A percentile compares a stretch with the other conserved stretches of the same genome.
Conservation (phyloP, 2,113 vertebrate genomes). For the Cyphomyrus plagiostoma region DNA sequence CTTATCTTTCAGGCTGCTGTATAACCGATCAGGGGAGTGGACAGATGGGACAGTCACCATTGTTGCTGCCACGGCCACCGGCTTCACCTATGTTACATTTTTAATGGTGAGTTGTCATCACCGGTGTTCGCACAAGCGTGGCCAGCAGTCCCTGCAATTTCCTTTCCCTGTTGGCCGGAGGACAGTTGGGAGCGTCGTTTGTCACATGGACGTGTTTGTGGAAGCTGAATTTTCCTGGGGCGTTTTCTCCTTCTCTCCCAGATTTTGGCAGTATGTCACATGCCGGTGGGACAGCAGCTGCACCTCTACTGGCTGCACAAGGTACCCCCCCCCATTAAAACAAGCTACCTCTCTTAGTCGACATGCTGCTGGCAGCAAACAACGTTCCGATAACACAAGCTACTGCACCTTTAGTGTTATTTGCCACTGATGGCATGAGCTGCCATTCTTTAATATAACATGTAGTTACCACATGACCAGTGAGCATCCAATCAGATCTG, state of each 20-base stretch:
- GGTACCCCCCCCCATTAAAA: slow-evolving; percentile 53
- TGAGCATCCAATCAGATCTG: neutral
- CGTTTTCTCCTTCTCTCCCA: slow-evolving; percentile 39
- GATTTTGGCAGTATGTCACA: slow-evolving; percentile 88
- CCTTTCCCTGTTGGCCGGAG: neutral
- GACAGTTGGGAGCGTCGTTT: too few relatives aligned
- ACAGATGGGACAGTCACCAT: slow-evolving; percentile 86
- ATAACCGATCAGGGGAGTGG: slow-evolving; percentile 85
- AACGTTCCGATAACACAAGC: neutral
- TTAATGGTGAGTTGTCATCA: slow-evolving; percentile 65
- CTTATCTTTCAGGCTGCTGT: slow-evolving; percentile 72
- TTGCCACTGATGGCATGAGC: neutral
- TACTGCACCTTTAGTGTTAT: neutral
- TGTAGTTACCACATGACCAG: neutral
- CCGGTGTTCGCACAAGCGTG: neutral
- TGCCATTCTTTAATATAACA: neutral
- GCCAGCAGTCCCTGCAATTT: neutral
- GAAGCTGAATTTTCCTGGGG: neutral
- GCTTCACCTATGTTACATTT: slow-evolving; percentile 79
- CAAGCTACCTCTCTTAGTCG: neutral
- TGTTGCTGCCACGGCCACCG: slow-evolving; percentile 72
- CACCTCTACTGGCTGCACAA: slow-evolving; percentile 98
- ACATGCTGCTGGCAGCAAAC: neutral
- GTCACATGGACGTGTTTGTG: neutral
- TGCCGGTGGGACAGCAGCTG: slow-evolving; percentile 88